A percentile compares a stretch with the other conserved stretches of the same genome.
phyloP scores from a whole-genome alignment of 2,888 invertebrate genomes.

The Colostygia pectinataria region DNA sequence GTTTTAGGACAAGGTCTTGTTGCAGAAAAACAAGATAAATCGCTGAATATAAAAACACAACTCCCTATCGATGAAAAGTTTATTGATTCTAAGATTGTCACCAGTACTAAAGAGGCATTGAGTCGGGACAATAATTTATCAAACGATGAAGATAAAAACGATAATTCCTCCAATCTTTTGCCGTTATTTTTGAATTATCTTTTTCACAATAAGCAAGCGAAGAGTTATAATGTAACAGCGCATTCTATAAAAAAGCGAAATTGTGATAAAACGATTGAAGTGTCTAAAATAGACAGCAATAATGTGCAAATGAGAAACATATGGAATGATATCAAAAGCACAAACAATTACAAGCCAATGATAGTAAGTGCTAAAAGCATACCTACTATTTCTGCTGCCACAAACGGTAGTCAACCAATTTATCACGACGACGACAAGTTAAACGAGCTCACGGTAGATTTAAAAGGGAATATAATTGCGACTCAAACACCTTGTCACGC shows the following conservation, averaged over 20 bases:
- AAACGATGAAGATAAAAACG: slow-evolving; percentile 1
- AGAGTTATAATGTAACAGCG: slow-evolving; percentile 24
- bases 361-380: slow-evolving; percentile 44
- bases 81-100: not conserved
- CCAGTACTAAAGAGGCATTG: not conserved
- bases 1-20: not conserved
- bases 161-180: slow-evolving; percentile 39
- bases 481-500: slow-evolving; percentile 68
- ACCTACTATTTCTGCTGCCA: slow-evolving; percentile 21
- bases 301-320: slow-evolving; percentile 18
- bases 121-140: slow-evolving; percentile 1
- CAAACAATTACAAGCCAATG: slow-evolving; percentile 38
- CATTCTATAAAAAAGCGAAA: slow-evolving; percentile 31
- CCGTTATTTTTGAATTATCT: slow-evolving; percentile 60
- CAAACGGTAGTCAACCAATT: slow-evolving; percentile 8
- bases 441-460: slow-evolving; percentile 58
- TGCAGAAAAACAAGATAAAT: not conserved
- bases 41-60: not conserved
- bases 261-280: slow-evolving; percentile 26
- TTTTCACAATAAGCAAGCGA: slow-evolving; percentile 44
- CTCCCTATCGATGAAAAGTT: not conserved
- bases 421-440: slow-evolving; percentile 31
- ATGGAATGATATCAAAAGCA: slow-evolving; percentile 16
- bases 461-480: slow-evolving; percentile 70
- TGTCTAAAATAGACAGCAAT: slow-evolving; percentile 13